Evolutionary conservation across 2,797 vertebrate genomes (phyloP).

Genomic region (Melanotaenia maccullochi): DNA sequence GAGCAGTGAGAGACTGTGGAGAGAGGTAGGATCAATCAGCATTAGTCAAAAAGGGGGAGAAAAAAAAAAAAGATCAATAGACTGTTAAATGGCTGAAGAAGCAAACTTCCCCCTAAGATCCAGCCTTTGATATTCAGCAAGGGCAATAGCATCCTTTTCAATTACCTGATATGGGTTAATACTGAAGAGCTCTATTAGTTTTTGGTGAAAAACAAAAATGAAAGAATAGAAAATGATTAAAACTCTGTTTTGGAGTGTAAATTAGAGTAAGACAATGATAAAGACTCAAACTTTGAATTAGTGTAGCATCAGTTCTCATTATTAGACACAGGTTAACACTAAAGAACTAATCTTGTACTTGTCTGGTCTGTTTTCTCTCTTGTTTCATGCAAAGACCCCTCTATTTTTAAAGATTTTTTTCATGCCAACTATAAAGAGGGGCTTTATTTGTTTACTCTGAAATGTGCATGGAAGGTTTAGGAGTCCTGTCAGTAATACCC

Average conservation of each 20-base stretch:
- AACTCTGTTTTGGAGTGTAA: not conserved
- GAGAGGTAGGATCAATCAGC: slow-evolving; percentile 64
- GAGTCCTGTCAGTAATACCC: slow-evolving; percentile 25
- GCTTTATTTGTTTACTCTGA: slow-evolving; percentile 26
- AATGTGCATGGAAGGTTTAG: slow-evolving; percentile 32
- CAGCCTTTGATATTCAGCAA: slow-evolving; percentile 22
- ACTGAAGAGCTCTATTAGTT: slow-evolving; percentile 10
- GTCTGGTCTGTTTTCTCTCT: not conserved
- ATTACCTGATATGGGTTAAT: slow-evolving; percentile 48
- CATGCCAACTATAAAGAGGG: slow-evolving; percentile 11
- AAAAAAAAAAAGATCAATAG: slow-evolving; percentile 49
- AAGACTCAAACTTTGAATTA: slow-evolving; percentile 15
- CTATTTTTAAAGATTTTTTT: slow-evolving; percentile 28
- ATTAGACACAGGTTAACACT: slow-evolving; percentile 25
- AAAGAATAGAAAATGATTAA: slow-evolving; percentile 28
- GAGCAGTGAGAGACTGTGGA: slow-evolving; percentile 46
- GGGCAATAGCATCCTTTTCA: slow-evolving; percentile 46
- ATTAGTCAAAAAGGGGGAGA: slow-evolving; percentile 48
- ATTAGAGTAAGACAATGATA: slow-evolving; percentile 3
- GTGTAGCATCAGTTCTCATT: slow-evolving; percentile 31
- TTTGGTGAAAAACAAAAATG: slow-evolving; percentile 9
- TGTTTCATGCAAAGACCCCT: slow-evolving; percentile 12
- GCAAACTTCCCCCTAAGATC: slow-evolving; percentile 46
- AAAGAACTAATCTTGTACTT: not conserved
- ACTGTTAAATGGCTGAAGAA: slow-evolving; percentile 55